Evolutionary conservation across 2,113 vertebrate genomes (phyloP).

Genomic region (Colaptes auratus): DNA sequence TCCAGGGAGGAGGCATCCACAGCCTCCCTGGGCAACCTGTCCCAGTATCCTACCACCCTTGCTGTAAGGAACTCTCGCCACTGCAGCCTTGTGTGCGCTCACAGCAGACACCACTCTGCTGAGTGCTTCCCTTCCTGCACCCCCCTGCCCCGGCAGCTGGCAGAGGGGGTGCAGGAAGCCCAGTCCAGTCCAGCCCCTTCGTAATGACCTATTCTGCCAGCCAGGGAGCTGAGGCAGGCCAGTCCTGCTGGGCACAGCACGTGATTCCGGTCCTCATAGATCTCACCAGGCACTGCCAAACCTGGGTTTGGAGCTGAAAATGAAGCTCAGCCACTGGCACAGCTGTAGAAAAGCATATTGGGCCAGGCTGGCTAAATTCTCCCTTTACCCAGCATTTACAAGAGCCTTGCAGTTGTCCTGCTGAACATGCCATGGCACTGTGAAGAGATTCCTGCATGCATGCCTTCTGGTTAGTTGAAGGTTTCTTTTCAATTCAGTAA

Average conservation of each 20-base stretch:
- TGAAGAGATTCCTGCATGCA: background rate
- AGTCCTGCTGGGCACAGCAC: background rate
- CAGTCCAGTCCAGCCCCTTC: background rate
- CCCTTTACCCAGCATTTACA: background rate
- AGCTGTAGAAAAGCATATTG: background rate
- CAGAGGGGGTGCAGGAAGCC: background rate
- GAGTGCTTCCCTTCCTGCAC: background rate
- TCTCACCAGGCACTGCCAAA: slow-evolving; percentile 18
- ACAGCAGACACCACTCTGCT: background rate
- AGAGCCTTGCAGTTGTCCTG: background rate
- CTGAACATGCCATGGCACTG: background rate
- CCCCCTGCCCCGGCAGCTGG: background rate
- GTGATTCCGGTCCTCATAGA: background rate
- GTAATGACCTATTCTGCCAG: background rate
- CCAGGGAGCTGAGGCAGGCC: background rate
- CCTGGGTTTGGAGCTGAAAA: background rate
- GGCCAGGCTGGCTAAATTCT: background rate
- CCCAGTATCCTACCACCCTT: too few species aligned
- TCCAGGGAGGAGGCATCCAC: too few species aligned
- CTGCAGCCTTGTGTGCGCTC: accelerated
- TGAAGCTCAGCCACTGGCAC: background rate
- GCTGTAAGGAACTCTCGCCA: too few species aligned
- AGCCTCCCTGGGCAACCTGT: too few species aligned
- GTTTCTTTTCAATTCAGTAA: background rate
- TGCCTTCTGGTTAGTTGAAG: background rate